These are phyloP conservation scores for Malurus splendens DNA, from an alignment of 2,797 vertebrate species.

Conservation along the genomic window DNA sequence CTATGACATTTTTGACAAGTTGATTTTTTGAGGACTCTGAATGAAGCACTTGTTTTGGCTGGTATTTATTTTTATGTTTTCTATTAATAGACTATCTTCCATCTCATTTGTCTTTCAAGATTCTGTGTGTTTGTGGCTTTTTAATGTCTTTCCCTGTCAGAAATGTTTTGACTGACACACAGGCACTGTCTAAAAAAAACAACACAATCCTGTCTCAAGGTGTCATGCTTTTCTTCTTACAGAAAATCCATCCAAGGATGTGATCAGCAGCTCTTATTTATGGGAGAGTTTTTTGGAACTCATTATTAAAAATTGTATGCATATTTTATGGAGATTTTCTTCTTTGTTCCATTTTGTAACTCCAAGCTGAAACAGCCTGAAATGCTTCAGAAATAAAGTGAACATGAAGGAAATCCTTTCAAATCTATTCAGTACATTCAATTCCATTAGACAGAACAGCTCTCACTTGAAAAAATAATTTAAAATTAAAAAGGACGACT, in stretches of 20 bases:
- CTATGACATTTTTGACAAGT: constrained; percentile 24
- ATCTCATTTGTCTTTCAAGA: constrained; percentile 10
- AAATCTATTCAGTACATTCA: constrained; percentile 27
- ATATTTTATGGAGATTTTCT: constrained; percentile 26
- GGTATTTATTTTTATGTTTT: constrained; percentile 24
- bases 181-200: background rate
- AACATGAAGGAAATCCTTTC: constrained; percentile 45
- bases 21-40: background rate
- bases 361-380: constrained; percentile 7
- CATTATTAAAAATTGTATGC: background rate
- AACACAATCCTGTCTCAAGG: background rate
- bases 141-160: background rate
- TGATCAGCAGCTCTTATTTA: background rate
- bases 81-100: constrained; percentile 32
- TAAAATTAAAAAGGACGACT: background rate
- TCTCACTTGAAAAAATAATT: background rate
- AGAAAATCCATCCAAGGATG: background rate
- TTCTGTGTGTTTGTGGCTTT: background rate
- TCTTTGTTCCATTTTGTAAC: constrained; percentile 27
- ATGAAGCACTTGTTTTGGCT: constrained; percentile 8
- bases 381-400: constrained; percentile 39
- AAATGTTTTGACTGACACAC: background rate
- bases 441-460: constrained; percentile 7
- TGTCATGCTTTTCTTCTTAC: background rate
- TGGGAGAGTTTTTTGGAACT: background rate